Evolutionary conservation across 2,797 vertebrate species (phyloP).

Genomic region (Tapirus indicus): DNA sequence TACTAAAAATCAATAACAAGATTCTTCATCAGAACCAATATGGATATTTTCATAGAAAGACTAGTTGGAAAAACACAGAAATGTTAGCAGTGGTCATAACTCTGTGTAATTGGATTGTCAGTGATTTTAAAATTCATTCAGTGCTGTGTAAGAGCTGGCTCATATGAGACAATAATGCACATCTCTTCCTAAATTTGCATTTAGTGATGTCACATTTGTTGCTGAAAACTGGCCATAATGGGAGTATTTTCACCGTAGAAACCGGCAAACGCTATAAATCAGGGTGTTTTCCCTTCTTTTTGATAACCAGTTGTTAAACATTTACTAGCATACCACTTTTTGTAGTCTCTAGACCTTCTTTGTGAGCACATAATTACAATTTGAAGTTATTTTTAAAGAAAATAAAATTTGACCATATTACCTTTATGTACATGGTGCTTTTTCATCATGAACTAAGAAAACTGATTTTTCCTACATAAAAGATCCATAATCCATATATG

Average conservation of each 20-base stretch:
- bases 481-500: background rate
- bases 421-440: background rate
- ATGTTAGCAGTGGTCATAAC: background rate
- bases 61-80: background rate
- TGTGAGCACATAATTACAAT: background rate
- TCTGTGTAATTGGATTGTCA: background rate
- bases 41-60: constrained; percentile 11
- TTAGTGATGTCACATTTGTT: background rate
- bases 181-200: constrained; percentile 19
- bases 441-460: constrained; percentile 35
- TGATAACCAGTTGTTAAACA: background rate
- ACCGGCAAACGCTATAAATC: background rate
- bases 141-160: background rate
- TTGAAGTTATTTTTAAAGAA: constrained; percentile 51
- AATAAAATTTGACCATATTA: constrained; percentile 51
- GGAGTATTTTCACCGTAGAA: background rate
- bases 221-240: background rate
- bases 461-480: background rate
- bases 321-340: background rate
- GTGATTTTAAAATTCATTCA: background rate
- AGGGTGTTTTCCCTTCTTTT: background rate
- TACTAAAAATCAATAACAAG: background rate
- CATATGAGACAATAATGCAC: background rate
- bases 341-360: background rate
- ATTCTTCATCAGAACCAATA: background rate